phyloP scores from a whole-genome alignment of 2,113 vertebrate genomes.

The Columba livia region DNA sequence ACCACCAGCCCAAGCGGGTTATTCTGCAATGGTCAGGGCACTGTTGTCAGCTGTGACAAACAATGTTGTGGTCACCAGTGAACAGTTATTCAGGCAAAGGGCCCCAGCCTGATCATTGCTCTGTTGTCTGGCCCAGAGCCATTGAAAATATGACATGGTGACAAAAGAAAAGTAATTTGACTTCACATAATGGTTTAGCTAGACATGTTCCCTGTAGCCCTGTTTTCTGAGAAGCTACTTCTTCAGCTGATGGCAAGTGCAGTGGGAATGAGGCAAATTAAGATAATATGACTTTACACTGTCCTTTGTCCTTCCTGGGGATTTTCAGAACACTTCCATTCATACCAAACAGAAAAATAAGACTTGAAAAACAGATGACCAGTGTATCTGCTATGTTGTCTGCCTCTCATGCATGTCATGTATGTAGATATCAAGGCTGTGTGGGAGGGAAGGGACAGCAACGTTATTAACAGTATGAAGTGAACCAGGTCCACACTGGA shows the following conservation, averaged over 20 bases:
- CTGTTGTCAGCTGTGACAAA: not conserved
- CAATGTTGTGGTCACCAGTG: not conserved
- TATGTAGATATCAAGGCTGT: not conserved
- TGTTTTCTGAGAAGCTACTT: not conserved
- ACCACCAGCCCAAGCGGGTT: not conserved
- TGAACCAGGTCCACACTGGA: not conserved
- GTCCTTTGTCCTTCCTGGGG: not conserved
- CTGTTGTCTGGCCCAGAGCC: not conserved
- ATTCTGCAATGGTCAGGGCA: not conserved
- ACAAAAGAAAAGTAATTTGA: not conserved
- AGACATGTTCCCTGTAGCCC: not conserved
- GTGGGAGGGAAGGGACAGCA: fast-evolving
- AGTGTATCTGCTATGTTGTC: not conserved
- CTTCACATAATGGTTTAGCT: not conserved
- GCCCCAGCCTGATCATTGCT: not conserved
- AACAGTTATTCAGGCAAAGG: not conserved
- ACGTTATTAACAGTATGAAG: not conserved
- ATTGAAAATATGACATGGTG: not conserved
- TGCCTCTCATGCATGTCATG: fast-evolving
- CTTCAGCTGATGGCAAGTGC: not conserved
- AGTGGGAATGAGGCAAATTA: not conserved
- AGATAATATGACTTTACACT: not conserved
- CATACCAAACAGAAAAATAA: not conserved
- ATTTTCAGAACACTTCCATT: not conserved
- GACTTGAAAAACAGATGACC: not conserved